Evolutionary conservation across 1,140 invertebrate genomes (phyloP).

Genomic region (Lepidurus apus): DNA sequence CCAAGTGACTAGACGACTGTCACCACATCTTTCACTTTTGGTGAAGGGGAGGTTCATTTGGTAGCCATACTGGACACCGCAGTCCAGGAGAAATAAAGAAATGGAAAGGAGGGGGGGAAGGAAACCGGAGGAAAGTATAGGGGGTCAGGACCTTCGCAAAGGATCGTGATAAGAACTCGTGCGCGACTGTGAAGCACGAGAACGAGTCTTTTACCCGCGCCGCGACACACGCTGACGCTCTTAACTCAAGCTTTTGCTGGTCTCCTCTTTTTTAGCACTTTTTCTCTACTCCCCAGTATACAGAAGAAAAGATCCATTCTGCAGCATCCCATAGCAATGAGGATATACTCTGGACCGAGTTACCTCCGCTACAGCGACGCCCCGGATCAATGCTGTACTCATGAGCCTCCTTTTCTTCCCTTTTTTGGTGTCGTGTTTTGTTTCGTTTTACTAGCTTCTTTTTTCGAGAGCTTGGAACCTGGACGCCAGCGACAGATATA

Average conservation of each 20-base stretch:
- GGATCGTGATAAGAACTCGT: slow-evolving; percentile 12
- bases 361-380: slow-evolving; percentile 3
- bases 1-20: not conserved
- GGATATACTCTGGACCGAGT: not conserved
- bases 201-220: slow-evolving; percentile 11
- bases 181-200: slow-evolving; percentile 1
- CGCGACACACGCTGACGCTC: not conserved
- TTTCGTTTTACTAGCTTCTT: not conserved
- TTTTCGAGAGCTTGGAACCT: not conserved
- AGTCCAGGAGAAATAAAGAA: not conserved
- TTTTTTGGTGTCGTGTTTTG: not conserved
- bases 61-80: not conserved
- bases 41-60: not conserved
- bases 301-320: not conserved
- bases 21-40: not conserved
- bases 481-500: not conserved
- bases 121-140: not conserved
- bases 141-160: not conserved
- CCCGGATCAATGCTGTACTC: slow-evolving; percentile 2
- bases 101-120: not conserved
- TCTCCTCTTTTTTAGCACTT: not conserved
- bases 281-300: not conserved
- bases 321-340: not conserved
- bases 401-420: not conserved
- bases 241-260: slow-evolving; percentile 7